Evolutionary conservation across 2,797 vertebrate genomes (phyloP).

Genomic region (Oreonectes daqikongensis): DNA sequence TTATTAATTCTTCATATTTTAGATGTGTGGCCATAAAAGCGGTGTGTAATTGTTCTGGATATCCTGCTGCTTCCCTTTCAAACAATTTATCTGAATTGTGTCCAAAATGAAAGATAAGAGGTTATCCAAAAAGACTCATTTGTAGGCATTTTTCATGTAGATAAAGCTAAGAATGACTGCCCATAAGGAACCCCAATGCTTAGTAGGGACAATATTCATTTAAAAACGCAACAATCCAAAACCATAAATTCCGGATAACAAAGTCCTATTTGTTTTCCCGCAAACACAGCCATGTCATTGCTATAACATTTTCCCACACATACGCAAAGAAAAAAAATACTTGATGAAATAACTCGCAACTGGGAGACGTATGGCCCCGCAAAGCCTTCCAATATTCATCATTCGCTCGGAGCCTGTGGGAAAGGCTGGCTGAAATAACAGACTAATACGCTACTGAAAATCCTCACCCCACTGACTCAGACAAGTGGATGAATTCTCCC

Average conservation of each 20-base stretch:
- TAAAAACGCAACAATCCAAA: background rate
- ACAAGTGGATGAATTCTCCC: conserved; percentile 45
- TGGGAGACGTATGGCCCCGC: background rate
- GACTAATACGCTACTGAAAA: conserved; percentile 45
- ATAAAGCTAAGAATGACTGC: background rate
- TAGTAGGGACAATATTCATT: background rate
- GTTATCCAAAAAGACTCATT: background rate
- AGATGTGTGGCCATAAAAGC: conserved; percentile 7
- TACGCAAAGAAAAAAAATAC: background rate
- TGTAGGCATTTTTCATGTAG: conserved; percentile 5
- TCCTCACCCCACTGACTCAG: conserved; percentile 48
- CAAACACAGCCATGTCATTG: background rate
- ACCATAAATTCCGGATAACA: background rate
- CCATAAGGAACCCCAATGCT: background rate
- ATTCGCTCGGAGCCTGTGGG: conserved; percentile 15
- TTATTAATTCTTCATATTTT: conserved; percentile 35
- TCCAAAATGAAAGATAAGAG: background rate
- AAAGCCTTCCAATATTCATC: conserved; percentile 22
- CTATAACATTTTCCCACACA: conserved; percentile 11
- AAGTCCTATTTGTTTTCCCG: background rate
- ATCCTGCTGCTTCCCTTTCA: background rate
- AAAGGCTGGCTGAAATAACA: conserved; percentile 28
- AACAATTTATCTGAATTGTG: conserved; percentile 3
- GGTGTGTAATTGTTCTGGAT: conserved; percentile 21
- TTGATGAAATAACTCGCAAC: conserved; percentile 28